Evolutionary conservation across 2,113 vertebrate species (phyloP).

Genomic region (Eptatretus burgeri): DNA sequence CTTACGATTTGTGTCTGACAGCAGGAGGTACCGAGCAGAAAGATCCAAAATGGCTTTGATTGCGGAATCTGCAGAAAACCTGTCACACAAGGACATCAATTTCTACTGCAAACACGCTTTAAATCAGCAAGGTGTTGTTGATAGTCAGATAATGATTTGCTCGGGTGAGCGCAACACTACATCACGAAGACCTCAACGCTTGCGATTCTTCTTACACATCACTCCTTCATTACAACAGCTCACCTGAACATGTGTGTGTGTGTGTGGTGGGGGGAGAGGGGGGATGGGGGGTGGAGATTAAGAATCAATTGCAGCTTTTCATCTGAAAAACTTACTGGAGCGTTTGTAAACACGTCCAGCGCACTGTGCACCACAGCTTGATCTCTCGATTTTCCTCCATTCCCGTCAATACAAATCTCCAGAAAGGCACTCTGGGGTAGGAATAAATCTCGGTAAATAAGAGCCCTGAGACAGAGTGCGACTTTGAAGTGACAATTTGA

Average conservation of each 20-base stretch:
- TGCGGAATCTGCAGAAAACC: slow-evolving; percentile 68
- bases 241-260: too few relatives aligned
- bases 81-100: slow-evolving; percentile 13
- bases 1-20: slow-evolving; percentile 81
- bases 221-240: neutral
- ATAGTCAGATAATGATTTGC: too few relatives aligned
- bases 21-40: slow-evolving; percentile 60
- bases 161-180: too few relatives aligned
- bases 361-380: slow-evolving; percentile 95
- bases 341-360: slow-evolving; percentile 86
- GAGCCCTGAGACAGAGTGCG: neutral
- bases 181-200: neutral
- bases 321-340: neutral
- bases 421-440: slow-evolving; percentile 51
- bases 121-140: too few relatives aligned
- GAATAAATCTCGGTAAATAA: slow-evolving; percentile 7
- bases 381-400: slow-evolving; percentile 80
- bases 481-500: neutral
- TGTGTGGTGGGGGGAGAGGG: too few relatives aligned
- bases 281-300: too few relatives aligned
- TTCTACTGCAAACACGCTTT: too few relatives aligned
- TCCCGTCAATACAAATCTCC: slow-evolving; percentile 84
- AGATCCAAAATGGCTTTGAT: slow-evolving; percentile 86
- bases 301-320: too few relatives aligned
- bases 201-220: neutral